Base-by-base conservation (phyloP, 2,113 vertebrate genomes). In the Bubo blakistoni region DNA sequence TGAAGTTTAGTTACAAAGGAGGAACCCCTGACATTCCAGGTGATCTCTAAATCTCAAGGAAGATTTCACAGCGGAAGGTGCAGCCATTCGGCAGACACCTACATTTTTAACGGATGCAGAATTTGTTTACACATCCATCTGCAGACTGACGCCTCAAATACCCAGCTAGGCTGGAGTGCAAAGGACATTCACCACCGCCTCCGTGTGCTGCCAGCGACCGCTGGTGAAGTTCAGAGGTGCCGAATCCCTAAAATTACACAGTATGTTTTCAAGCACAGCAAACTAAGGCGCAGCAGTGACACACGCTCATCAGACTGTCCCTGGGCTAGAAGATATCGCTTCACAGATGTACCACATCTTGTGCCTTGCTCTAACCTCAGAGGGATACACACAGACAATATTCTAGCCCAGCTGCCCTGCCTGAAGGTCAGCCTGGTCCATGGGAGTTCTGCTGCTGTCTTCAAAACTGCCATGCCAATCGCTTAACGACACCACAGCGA, bases 1-100 rank as follows among this genome's bases (percentile, higher is more conserved):
- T 82, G 77, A 97, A 94, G 72, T 80, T 88, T 8, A 86, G 95
- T 88, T 83, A 66, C 89, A 94, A 79, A 86, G 85, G 84, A 66
- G 86, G 81, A 74, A 80, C 54, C 81, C 83, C 85, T 57, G 66
- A 69, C 63, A 79, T 58, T 83, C 86, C 95, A 86, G 89, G 81
- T 94, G 61, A 97, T 52, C 93, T 95, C 95, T 72, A 10, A 76
- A 77, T 34, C 79, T 46, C 73, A 32, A 40, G 20, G 47, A 76
- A 44, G 59, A 16, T 26, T 63, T 42, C 27, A 9, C 20, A 66
- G 79, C 67, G 71, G 78, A 27, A 65, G 72, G 32, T 16, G 30
- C 44, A 16, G 25, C 0, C 49, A 30, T 11, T 47, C 1, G 1
- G 38, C 46, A 49, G 44, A 8, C 0, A 54, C 2, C 51, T 13